Percentiles rank a stretch among this genome's conserved stretches.
Conservation (phyloP, 2,888 invertebrate species). For the Desoria tigrina region DNA sequence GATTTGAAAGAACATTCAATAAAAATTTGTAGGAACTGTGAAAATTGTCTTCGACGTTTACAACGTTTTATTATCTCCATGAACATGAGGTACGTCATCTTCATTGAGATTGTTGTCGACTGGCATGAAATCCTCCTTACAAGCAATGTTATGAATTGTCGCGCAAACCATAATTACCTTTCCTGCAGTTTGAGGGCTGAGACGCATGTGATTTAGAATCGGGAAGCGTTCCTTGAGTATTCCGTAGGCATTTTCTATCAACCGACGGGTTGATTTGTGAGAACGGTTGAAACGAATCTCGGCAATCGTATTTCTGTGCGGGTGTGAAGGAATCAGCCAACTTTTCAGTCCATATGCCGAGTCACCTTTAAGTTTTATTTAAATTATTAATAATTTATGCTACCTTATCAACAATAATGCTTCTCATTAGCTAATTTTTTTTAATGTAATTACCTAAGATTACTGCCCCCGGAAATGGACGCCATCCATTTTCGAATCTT, state of each 20-base stretch:
- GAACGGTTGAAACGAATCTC: constrained; percentile 18
- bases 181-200: constrained; percentile 11
- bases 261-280: constrained; percentile 16
- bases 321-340: constrained; percentile 21
- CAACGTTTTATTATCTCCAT: no score
- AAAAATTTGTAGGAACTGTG: no score
- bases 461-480: constrained; percentile 39
- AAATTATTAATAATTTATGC: background rate
- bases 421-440: no score
- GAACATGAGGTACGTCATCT: no score
- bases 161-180: constrained; percentile 15
- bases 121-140: constrained; percentile 15
- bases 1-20: no score
- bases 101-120: no score
- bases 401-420: no score
- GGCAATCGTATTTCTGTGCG: background rate
- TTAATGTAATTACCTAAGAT: constrained; percentile 37
- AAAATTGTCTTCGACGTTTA: no score
- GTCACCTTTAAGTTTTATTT: constrained; percentile 8
- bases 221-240: constrained; percentile 17
- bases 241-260: constrained; percentile 18
- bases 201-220: constrained; percentile 11
- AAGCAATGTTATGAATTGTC: constrained; percentile 18
- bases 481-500: constrained; percentile 32
- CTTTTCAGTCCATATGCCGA: constrained; percentile 20